Evolutionary conservation across 2,797 vertebrate species (phyloP).

Genomic region (Capromys pilorides): DNA sequence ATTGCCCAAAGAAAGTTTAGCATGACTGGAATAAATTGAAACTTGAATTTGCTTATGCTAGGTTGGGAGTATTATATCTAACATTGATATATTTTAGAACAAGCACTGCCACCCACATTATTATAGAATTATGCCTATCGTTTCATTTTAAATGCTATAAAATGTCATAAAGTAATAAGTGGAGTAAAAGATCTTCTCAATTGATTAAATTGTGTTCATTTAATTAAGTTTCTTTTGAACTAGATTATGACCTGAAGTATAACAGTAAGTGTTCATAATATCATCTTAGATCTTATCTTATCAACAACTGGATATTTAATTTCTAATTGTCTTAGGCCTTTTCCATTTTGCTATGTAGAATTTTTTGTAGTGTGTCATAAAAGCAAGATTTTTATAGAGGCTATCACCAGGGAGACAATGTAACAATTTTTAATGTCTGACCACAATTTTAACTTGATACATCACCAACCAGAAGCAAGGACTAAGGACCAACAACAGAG

Average conservation of each 20-base stretch:
- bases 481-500: background rate
- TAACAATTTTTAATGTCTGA: background rate
- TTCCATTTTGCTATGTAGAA: background rate
- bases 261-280: conserved; percentile 3
- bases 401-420: background rate
- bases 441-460: conserved; percentile 9
- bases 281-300: background rate
- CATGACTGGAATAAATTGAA: background rate
- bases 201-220: background rate
- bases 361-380: background rate
- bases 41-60: background rate
- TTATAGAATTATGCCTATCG: background rate
- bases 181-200: background rate
- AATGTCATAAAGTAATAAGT: background rate
- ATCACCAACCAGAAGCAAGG: background rate
- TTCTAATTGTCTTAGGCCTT: background rate
- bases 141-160: background rate
- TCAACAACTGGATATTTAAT: background rate
- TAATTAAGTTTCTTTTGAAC: conserved; percentile 39
- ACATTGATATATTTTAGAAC: background rate
- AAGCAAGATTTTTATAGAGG: background rate
- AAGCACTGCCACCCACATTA: background rate
- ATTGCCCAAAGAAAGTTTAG: background rate
- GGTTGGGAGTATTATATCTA: background rate
- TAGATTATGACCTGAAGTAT: background rate